Evolutionary conservation across 2,113 vertebrate species (phyloP), one percentile per base, ranked within the genome.

Genomic region (Centropristis striata): DNA sequence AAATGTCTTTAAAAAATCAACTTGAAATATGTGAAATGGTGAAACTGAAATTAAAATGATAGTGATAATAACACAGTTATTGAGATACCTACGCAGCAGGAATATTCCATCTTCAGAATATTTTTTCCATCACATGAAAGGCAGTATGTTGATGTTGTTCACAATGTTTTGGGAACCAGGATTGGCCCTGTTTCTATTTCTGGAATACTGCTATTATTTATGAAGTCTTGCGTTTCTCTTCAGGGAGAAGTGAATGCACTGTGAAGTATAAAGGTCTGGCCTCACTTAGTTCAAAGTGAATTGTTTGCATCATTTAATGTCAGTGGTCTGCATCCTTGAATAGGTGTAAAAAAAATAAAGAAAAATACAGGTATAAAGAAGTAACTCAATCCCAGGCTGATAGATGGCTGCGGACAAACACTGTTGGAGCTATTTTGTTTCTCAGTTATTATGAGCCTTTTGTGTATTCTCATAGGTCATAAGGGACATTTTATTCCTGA

Each of bases 201-300:
- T 82, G 78, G 87, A 82, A 72, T 65, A 20, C 68, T 60, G 80
- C 63, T 76, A 81, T 90, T 81, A 81, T 90, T 90, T 84, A 85
- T 84, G 84, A 86, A 67, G 85, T 79, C 58, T 85, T 80, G 61
- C 54, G 59, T 64, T 78, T 82, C 50, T 81, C 74, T 78, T 74
- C 70, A 53, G 73, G 50, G 83, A 81, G 72, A 57, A 25, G 41
- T 61, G 64, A 73, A 81, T 72, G 50, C 69, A 78, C n/a, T 58
- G 51, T 46, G 49, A 81, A 57, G 42, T 37, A 55, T 36, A 80
- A 75, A 80, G 60, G 76, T 71, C 76, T 67, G 21, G 42, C 18
- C 74, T 78, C 25, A 75, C 51, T 83, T 36, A 77, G 71, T 63
- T 79, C 50, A 71, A 41, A 80, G 65, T 65, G 49, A 71, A 75